Conservation (phyloP, 1,140 invertebrate genomes). For the Cherax destructor region DNA sequence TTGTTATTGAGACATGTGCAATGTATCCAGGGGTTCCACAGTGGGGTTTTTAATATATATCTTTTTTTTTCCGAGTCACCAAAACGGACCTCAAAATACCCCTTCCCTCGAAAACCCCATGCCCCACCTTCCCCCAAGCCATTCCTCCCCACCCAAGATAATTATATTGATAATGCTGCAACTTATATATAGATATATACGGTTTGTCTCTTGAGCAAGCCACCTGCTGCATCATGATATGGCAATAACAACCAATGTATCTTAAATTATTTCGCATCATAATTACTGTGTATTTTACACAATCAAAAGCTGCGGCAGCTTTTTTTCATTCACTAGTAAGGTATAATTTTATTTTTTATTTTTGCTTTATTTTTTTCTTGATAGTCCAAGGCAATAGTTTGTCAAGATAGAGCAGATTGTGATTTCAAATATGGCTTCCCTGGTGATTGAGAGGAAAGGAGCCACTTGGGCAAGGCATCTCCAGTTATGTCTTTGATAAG, state of each 20-base stretch:
- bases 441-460: slow-evolving; percentile 37
- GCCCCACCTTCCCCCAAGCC: slow-evolving; percentile 25
- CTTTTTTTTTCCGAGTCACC: slow-evolving; percentile 28
- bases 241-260: slow-evolving; percentile 67
- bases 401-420: slow-evolving; percentile 61
- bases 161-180: slow-evolving; percentile 20
- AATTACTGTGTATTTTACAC: slow-evolving; percentile 69
- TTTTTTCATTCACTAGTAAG: slow-evolving; percentile 54
- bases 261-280: slow-evolving; percentile 65
- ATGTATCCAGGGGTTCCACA: slow-evolving; percentile 60
- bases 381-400: slow-evolving; percentile 68
- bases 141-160: background rate
- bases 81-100: slow-evolving; percentile 54
- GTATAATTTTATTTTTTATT: slow-evolving; percentile 31
- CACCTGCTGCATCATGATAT: slow-evolving; percentile 53
- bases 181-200: slow-evolving; percentile 16
- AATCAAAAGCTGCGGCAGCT: slow-evolving; percentile 63
- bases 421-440: slow-evolving; percentile 60
- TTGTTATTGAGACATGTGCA: slow-evolving; percentile 66
- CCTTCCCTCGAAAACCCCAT: slow-evolving; percentile 18
- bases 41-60: slow-evolving; percentile 17
- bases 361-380: slow-evolving; percentile 19
- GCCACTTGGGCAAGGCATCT: background rate
- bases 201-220: slow-evolving; percentile 42
- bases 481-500: background rate